phyloP scores from a whole-genome alignment of 2,113 vertebrate species.

The Pollachius pollachius region DNA sequence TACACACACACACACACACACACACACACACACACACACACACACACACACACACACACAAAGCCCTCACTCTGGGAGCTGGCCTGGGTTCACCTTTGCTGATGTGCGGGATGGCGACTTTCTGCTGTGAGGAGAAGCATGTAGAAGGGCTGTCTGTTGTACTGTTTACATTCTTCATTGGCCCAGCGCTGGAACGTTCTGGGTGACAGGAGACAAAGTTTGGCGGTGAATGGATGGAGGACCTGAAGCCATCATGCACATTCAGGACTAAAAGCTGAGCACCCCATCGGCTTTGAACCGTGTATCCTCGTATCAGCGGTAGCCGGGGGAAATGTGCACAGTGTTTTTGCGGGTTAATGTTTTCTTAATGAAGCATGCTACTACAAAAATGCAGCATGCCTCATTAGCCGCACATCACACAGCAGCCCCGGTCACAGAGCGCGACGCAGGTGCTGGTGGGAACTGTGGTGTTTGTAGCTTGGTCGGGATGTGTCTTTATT shows the following conservation, averaged over 20 bases:
- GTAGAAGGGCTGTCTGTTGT: slow-evolving; percentile 10
- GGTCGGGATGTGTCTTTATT: too few relatives aligned
- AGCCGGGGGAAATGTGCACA: too few relatives aligned
- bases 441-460: too few relatives aligned
- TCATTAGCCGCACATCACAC: too few relatives aligned
- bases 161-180: slow-evolving; percentile 17
- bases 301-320: too few relatives aligned
- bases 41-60: neutral
- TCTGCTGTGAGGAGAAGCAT: slow-evolving; percentile 7
- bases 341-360: too few relatives aligned
- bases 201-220: slow-evolving; percentile 15
- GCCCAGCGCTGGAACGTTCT: slow-evolving; percentile 37
- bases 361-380: too few relatives aligned
- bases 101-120: slow-evolving; percentile 17
- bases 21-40: neutral
- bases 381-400: too few relatives aligned
- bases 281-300: neutral
- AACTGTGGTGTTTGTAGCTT: too few relatives aligned
- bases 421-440: too few relatives aligned
- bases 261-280: too few relatives aligned
- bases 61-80: slow-evolving; percentile 33
- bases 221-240: slow-evolving; percentile 18
- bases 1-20: neutral
- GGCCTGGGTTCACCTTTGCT: slow-evolving; percentile 23
- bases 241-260: neutral